Base-by-base conservation (phyloP, 1,140 invertebrate species). In the Drosophila ercepeae region DNA sequence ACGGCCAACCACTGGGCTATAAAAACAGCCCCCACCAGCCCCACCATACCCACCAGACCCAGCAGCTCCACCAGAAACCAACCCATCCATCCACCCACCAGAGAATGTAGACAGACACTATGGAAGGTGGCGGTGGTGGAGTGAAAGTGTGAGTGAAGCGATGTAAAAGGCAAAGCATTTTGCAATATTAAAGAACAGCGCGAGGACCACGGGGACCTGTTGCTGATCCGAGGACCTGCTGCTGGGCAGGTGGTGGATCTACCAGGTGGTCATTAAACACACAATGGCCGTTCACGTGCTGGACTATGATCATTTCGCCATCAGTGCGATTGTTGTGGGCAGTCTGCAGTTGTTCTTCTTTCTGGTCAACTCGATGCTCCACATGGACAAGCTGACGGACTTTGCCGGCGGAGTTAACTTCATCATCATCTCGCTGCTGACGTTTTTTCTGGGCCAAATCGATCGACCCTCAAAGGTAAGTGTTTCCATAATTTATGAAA, bases 361-460 rank as follows among this genome's bases (percentile, higher is more conserved):
- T 91, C 93, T 94, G 13, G 94, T 98, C 58, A 97, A 97, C 23
- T 96, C 96, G 7, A 93, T 95, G 36, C 96, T 97, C 78, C 95
- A 97, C 92, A 94, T 96, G 92, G 97, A 98, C 86, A 98, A 97
- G 93, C 92, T 98, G 11, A 97, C 97, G 0, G 97, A 98, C 91
- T 97, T 98, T 92, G 97, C 97, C 57, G 97, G 97, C 5, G 97
- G 97, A 54, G 95, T 95, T 42, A 98, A 98, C 92, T 98, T 98
- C 90, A 96, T 98, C 61, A 95, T 97, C 36, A 93, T 98, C 53
- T 97, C 97, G 9, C 89, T 98, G 48, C 92, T 98, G 4, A 97
- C 97, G 4, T 97, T 98, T 92, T 95, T 96, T 76, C 93, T 98
- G 7, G 96, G 96, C 14, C 95, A 97, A 93, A 95, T 95, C 49